A percentile compares a stretch with the other conserved stretches of the same genome.
These are phyloP conservation scores for Ochropacha duplaris DNA, from an alignment of 2,888 invertebrate genomes.

Conservation along the genomic window DNA sequence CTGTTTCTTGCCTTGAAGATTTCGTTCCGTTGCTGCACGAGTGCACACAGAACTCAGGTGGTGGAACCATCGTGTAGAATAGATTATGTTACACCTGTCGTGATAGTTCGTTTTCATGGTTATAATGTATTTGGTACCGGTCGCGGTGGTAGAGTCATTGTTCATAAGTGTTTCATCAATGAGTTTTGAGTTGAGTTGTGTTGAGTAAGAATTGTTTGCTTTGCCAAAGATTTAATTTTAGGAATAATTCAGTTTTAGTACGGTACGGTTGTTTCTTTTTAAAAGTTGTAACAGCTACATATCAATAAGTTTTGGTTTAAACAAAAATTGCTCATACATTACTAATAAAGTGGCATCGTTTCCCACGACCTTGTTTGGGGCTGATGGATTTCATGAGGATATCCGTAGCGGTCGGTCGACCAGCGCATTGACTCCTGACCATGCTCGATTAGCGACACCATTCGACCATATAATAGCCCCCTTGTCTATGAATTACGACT, in stretches of 20 bases:
- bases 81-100: conserved; percentile 9
- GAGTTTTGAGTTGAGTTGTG: too few relatives aligned
- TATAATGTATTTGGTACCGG: neutral
- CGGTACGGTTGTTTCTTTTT: too few relatives aligned
- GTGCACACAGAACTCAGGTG: conserved; percentile 26
- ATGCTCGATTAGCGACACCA: conserved; percentile 50
- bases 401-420: conserved; percentile 36
- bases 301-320: too few relatives aligned
- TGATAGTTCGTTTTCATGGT: neutral
- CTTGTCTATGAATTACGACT: conserved; percentile 44
- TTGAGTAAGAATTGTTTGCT: too few relatives aligned
- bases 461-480: conserved; percentile 58
- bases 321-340: neutral
- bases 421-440: conserved; percentile 28
- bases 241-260: too few relatives aligned
- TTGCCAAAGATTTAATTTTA: too few relatives aligned
- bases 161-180: too few relatives aligned
- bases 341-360: conserved; percentile 9
- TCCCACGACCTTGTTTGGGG: conserved; percentile 44
- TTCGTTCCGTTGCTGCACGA: conserved; percentile 35
- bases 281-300: too few relatives aligned
- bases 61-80: conserved; percentile 17
- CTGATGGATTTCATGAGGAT: conserved; percentile 34
- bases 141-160: too few relatives aligned
- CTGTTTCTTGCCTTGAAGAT: conserved; percentile 25